Base-by-base conservation (phyloP, 2,113 vertebrate genomes). In the Hippocampus guttulatus region DNA sequence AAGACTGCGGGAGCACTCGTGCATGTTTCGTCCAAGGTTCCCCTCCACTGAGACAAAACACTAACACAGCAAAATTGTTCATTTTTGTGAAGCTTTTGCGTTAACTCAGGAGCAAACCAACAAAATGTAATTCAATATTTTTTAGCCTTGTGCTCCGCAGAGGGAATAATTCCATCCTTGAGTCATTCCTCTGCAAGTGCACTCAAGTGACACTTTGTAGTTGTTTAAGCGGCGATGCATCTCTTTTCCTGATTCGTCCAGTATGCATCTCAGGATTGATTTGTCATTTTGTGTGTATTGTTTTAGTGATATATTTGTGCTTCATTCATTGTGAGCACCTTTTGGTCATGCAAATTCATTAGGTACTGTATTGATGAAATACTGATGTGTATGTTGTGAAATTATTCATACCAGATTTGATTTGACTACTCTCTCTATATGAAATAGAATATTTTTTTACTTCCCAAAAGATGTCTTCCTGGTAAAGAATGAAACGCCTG, bases 231-330 rank as follows among this genome's bases (percentile, higher is more conserved):
- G 3, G 18, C 58, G 67, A 12, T 40, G 40, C 8, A 10, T 71
- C 30, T 5, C 10, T 54, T 43, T 21, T 5, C 3, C 18, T 33
- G 9, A 25, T 57, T 57, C 14, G 23, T 57, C n/a, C 1, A 25
- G 3, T 25, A 15, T 8, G 9, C 25, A 25, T 57, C 55, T 14
- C 11, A 57, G n/a, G 11, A 57, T 54, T 64, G 11, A 20, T 33
- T 64, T 64, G 1, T 40, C 11, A 25, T 66, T n/a, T 16, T 73
- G 8, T 74, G 18, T 60, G 55, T 1, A n/a, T 70, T 75, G 52
- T 54, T 54, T 25, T 12, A 5, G 11, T 5, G 2, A 54, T 21
- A 20, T 54, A 5, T 33, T 5, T 51, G 15, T 51, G 49, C 49
- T 14, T 51, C 49, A 51, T 0, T 51, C 14, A 18, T 12, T 51